phyloP scores from a whole-genome alignment of 2,888 invertebrate genomes.

The Drosophila pegasa region DNA sequence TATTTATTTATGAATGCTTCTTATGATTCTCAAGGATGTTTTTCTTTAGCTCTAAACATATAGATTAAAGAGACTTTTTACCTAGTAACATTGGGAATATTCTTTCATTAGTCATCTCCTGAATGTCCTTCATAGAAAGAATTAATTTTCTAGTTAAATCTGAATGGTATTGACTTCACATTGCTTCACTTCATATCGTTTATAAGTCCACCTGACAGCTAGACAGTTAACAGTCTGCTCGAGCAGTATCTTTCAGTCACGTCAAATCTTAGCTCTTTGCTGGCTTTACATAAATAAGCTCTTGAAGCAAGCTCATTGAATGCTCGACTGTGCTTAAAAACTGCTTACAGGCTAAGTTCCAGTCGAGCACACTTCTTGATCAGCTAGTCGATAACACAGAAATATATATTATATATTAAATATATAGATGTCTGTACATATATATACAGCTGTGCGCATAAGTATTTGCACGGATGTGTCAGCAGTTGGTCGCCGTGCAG shows the following conservation, averaged over 20 bases:
- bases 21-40: no score
- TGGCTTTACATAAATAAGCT: neutral
- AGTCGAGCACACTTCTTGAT: slow-evolving; percentile 11
- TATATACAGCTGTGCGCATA: neutral
- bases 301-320: neutral
- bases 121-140: no score
- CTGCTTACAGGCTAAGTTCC: slow-evolving; percentile 13
- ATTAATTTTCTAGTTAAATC: no score
- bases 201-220: neutral
- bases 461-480: slow-evolving; percentile 45
- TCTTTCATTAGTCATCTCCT: no score
- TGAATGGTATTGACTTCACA: no score
- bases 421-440: neutral
- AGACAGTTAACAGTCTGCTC: neutral
- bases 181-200: neutral
- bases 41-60: no score
- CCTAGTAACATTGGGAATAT: no score
- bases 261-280: no score
- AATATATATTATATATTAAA: neutral
- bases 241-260: neutral
- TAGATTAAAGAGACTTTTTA: no score
- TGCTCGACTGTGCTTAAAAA: slow-evolving; percentile 5
- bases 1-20: no score
- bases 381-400: neutral
- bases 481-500: slow-evolving; percentile 46